Conservation (phyloP, 2,113 vertebrate genomes). For the Ondatra zibethicus region DNA sequence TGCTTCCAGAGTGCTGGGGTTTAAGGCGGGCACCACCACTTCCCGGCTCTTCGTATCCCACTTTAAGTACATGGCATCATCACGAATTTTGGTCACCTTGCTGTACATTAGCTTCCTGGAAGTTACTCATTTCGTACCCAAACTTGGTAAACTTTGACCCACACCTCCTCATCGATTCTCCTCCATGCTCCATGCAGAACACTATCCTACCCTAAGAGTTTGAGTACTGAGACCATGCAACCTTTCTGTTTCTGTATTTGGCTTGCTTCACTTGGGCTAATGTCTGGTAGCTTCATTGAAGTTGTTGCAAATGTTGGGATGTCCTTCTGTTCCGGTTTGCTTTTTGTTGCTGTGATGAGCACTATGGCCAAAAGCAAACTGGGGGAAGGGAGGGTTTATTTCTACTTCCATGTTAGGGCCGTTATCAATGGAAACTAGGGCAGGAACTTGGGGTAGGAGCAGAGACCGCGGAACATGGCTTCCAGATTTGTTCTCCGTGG, state of each 20-base stretch:
- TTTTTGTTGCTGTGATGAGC: background rate
- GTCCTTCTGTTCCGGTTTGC: background rate
- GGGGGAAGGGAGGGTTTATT: background rate
- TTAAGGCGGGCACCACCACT: too few relatives aligned
- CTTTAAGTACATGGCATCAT: background rate
- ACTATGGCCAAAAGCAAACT: background rate
- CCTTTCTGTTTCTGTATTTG: background rate
- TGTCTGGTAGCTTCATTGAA: background rate
- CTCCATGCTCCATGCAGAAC: background rate
- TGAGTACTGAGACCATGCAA: background rate
- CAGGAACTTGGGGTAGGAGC: background rate
- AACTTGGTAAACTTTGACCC: background rate
- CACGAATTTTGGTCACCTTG: background rate
- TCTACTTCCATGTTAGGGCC: background rate
- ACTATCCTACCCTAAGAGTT: background rate
- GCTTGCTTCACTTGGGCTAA: background rate
- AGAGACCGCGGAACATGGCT: background rate
- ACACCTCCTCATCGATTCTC: background rate
- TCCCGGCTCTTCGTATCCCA: background rate
- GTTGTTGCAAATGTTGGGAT: background rate
- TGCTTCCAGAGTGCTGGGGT: too few relatives aligned
- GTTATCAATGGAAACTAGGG: rapidly evolving
- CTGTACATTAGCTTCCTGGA: background rate
- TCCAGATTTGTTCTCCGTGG: background rate
- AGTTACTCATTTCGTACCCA: background rate